Evolutionary conservation across 2,888 invertebrate species (phyloP).

Genomic region (Sminthurides aquaticus): DNA sequence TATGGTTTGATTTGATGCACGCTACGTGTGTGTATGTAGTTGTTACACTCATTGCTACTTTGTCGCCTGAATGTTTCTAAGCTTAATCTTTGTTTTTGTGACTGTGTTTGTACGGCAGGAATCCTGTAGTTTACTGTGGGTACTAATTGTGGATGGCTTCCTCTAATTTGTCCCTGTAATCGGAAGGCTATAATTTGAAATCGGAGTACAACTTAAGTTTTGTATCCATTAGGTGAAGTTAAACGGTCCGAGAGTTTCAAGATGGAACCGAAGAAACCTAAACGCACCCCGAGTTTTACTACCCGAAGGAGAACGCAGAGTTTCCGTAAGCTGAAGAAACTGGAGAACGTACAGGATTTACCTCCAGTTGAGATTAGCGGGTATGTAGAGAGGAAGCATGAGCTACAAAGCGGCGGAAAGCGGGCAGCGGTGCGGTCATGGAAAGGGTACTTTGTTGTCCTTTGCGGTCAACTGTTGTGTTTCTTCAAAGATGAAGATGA

Average conservation of each 20-base stretch:
- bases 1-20: too few species aligned
- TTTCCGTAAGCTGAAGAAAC: conserved; percentile 65
- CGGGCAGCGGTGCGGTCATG: conserved; percentile 90
- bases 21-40: too few species aligned
- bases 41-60: too few species aligned
- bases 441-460: conserved; percentile 89
- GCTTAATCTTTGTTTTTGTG: too few species aligned
- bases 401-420: conserved; percentile 84
- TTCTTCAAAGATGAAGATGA: conserved; percentile 95
- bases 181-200: too few species aligned
- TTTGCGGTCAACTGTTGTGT: conserved; percentile 92
- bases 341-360: conserved; percentile 53
- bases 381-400: conserved; percentile 86
- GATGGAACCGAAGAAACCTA: conserved; percentile 67
- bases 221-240: conserved; percentile 53
- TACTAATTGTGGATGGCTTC: too few species aligned
- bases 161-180: too few species aligned
- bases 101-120: too few species aligned
- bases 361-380: conserved; percentile 90
- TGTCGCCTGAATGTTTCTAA: too few species aligned
- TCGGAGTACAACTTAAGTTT: too few species aligned
- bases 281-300: conserved; percentile 89
- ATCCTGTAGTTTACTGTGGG: too few species aligned
- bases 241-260: conserved; percentile 89
- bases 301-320: conserved; percentile 82